phyloP scores from a whole-genome alignment of 2,113 vertebrate species.

The Dunckerocampus dactyliophorus region DNA sequence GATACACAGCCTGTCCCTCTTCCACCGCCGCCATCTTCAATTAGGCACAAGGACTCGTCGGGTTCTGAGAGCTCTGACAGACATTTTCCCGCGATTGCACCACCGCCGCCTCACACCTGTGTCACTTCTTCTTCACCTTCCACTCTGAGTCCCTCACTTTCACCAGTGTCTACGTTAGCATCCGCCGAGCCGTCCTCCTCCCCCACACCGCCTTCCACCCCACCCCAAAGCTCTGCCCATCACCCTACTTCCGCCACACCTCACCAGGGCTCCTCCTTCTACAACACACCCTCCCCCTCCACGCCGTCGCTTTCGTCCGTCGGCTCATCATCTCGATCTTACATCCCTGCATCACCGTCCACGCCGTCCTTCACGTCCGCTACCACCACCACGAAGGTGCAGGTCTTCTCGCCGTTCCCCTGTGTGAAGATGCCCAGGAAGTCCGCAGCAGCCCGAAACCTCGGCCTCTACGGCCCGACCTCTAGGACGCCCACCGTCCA shows the following conservation, averaged over 20 bases:
- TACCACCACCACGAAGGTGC: constrained; percentile 49
- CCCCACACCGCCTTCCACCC: constrained; percentile 26
- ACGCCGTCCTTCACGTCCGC: constrained; percentile 33
- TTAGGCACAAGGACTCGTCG: constrained; percentile 50
- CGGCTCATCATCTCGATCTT: constrained; percentile 38
- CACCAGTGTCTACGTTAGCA: constrained; percentile 47
- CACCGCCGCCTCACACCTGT: constrained; percentile 23
- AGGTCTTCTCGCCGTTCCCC: constrained; percentile 88
- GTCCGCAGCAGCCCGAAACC: constrained; percentile 86
- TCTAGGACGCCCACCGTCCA: constrained; percentile 86
- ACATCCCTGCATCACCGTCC: constrained; percentile 54
- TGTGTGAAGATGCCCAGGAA: constrained; percentile 89
- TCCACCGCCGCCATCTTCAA: constrained; percentile 21
- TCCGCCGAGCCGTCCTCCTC: constrained; percentile 7
- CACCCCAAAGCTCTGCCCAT: constrained; percentile 5
- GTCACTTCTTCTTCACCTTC: constrained; percentile 37
- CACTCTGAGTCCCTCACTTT: constrained; percentile 74
- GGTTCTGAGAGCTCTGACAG: constrained; percentile 59
- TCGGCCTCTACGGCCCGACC: constrained; percentile 92
- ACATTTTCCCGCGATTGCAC: constrained; percentile 25
- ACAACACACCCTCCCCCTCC: constrained; percentile 42
- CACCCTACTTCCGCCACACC: constrained; percentile 28
- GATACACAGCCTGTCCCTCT: constrained; percentile 30
- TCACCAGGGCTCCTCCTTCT: constrained; percentile 24
- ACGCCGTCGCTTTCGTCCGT: constrained; percentile 48